Base-by-base conservation (phyloP, 2,113 vertebrate genomes). In the Edolisoma coerulescens region DNA sequence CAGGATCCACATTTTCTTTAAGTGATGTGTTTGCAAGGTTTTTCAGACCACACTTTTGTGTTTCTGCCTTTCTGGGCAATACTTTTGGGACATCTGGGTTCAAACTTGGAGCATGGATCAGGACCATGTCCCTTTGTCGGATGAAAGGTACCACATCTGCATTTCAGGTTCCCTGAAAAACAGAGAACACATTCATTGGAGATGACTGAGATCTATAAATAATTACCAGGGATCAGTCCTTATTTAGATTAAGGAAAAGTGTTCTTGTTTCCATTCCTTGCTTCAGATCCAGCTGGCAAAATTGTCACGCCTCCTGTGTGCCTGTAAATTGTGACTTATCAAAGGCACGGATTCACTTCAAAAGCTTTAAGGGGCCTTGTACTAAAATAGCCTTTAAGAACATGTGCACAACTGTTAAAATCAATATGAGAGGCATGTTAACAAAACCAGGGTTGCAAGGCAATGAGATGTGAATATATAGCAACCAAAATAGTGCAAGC, bases 321-420 rank as follows among this genome's bases (percentile, higher is more conserved):
- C 15, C n/a, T 49, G 37, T 45, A 61, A 94, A 94, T 77, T 74
- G 17, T 74, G 39, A 61, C 16, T 90, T 90, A 39, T 95, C 83
- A 95, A 86, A 89, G 64, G 50, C 73, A 69, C 75, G 88, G 82
- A 94, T 93, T 93, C 5, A 3, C 35, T 89, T 87, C 70, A 83
- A 93, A 96, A 63, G 54, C 45, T 95, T 89, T 83, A 73, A 95
- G 73, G 32, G 84, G 87, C 50, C 74, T 87, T 83, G 42, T 61
- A 53, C 74, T 54, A 90, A 95, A 96, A 96, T 87, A 94, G 57
- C 33, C 35, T 79, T 79, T 82, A 91, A 80, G 24, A 86, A 77
- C 11, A 2, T 21, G 59, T 80, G 50, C 69, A 89, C 35, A 78
- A 89, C 84, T 81, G 69, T 64, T 87, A 87, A 89, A 94, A 60